A percentile compares a stretch with the other conserved stretches of the same genome.
Evolutionary conservation across 2,888 invertebrate genomes (phyloP).

Genomic region (Cerceris rybyensis): DNA sequence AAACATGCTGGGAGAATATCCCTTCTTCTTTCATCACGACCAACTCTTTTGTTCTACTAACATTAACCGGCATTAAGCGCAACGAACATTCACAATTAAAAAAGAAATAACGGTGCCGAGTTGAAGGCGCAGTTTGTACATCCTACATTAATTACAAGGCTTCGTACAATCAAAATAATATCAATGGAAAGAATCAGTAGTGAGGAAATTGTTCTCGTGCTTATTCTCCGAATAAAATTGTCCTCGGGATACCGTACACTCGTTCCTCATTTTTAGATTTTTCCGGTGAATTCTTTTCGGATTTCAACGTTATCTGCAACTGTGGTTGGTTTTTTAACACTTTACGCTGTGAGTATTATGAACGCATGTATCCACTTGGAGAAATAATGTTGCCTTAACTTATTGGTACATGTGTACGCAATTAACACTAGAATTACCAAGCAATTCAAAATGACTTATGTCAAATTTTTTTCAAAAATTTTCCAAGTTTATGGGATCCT

Average conservation of each 20-base stretch:
- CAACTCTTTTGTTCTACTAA: slow-evolving; percentile 40
- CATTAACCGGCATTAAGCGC: slow-evolving; percentile 8
- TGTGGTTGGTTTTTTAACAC: too few species aligned
- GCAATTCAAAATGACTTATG: too few species aligned
- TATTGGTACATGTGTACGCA: too few species aligned
- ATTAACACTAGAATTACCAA: too few species aligned
- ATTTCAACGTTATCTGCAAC: neutral
- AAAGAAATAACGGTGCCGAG: slow-evolving; percentile 37
- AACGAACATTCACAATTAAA: slow-evolving; percentile 39
- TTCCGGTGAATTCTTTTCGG: neutral
- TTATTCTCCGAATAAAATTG: neutral
- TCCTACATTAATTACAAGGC: slow-evolving; percentile 34
- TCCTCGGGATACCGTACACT: neutral
- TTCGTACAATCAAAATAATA: slow-evolving; percentile 12
- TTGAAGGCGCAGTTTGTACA: neutral
- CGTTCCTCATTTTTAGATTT: neutral
- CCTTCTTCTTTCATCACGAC: slow-evolving; percentile 1
- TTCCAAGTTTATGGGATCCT: too few species aligned
- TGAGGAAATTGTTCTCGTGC: neutral
- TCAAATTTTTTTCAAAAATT: too few species aligned
- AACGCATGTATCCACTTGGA: too few species aligned
- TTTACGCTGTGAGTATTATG: too few species aligned
- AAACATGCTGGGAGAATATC: slow-evolving; percentile 4
- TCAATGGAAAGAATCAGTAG: slow-evolving; percentile 10
- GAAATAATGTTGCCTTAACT: too few species aligned